Evolutionary conservation across 2,797 vertebrate genomes (phyloP).

Genomic region (Fringilla coelebs): DNA sequence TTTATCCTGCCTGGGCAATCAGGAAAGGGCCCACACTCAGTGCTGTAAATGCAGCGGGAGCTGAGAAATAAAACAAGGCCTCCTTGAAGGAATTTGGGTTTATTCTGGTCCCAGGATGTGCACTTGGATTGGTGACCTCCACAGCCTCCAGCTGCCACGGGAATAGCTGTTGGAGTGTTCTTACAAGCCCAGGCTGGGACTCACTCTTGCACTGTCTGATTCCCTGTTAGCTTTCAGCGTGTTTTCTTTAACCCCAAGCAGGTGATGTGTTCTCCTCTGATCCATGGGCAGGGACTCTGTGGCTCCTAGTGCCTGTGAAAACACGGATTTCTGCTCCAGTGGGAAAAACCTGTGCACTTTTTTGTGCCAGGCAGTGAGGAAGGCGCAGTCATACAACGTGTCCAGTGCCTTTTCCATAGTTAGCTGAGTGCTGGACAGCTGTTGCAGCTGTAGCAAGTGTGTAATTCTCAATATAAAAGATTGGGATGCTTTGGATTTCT

Average conservation of each 20-base stretch:
- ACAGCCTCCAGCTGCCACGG: rapidly evolving
- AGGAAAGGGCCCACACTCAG: rapidly evolving
- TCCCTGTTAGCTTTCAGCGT: neutral
- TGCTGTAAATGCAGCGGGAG: rapidly evolving
- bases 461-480: neutral
- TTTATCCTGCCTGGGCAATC: neutral
- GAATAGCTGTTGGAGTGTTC: neutral
- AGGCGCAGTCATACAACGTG: rapidly evolving
- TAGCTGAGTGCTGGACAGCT: neutral
- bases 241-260: neutral
- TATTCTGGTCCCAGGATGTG: neutral
- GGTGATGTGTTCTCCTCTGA: neutral
- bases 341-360: neutral
- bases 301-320: neutral
- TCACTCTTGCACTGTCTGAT: neutral
- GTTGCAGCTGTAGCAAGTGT: neutral
- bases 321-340: neutral
- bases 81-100: neutral
- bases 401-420: rapidly evolving
- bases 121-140: rapidly evolving
- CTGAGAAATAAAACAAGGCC: neutral
- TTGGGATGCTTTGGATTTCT: neutral
- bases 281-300: too few relatives aligned
- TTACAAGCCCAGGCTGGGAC: neutral
- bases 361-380: neutral